Conservation (phyloP, 2,797 vertebrate genomes). For the Heliangelus exortis region DNA sequence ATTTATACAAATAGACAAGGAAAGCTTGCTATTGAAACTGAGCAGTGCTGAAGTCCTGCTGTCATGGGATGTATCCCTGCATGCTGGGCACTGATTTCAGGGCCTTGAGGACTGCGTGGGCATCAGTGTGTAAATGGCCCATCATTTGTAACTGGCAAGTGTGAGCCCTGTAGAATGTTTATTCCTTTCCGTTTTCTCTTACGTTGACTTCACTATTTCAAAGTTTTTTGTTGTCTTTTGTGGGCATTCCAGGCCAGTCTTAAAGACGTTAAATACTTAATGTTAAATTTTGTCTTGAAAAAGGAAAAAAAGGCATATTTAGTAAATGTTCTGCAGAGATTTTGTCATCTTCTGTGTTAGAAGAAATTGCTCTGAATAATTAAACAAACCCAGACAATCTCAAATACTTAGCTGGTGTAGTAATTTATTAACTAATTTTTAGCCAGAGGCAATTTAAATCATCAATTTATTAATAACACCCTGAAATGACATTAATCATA, state of each 20-base stretch:
- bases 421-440: slow-evolving; percentile 12
- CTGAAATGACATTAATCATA: neutral
- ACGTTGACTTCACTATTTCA: neutral
- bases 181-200: neutral
- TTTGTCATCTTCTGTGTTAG: neutral
- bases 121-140: neutral
- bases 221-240: neutral
- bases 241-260: neutral
- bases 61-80: neutral
- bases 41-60: neutral
- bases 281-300: neutral
- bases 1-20: neutral
- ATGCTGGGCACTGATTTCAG: neutral
- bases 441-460: slow-evolving; percentile 3
- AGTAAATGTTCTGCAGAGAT: neutral
- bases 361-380: neutral
- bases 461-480: neutral
- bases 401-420: neutral
- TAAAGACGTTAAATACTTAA: neutral
- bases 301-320: neutral
- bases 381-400: neutral
- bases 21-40: neutral
- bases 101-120: neutral
- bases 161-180: neutral
- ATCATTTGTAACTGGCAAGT: neutral